Evolutionary conservation across 2,797 vertebrate genomes (phyloP), one percentile per base, ranked within the genome.

Genomic region (Tadarida brasiliensis): DNA sequence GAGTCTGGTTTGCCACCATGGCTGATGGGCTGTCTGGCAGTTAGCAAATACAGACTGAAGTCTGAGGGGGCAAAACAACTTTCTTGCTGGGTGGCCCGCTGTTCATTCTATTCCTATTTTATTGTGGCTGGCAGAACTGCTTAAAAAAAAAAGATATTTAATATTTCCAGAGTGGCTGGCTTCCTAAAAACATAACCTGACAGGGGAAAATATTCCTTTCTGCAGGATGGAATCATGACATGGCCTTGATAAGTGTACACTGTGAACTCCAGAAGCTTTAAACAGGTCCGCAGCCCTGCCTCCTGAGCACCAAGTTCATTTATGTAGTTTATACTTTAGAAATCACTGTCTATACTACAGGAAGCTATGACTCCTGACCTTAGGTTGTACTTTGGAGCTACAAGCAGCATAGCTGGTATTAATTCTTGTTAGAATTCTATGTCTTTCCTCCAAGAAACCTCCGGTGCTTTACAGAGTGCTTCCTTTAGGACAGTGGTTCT

Each of bases 101-200:
- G 63, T 14, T 81, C 68, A 15, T 67, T 73, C 61, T n/a, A 70
- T 20, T 81, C 59, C 35, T 71, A n/a, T 57, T 68, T 95, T 71
- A 85, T 51, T 54, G 28, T 35, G 33, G 78, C 61, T 2, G 30
- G 70, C 30, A 95, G 33, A 82, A 47, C 0, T 84, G 54, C 59
- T 92, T 71, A 73, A 1, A 77, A 95, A 84, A 95, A 84, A 35
- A 87, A 51, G 73, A 68, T 30, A 39, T 44, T 85, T 35, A 84
- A n/a, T 71, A 74, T 51, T 96, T 88, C 57, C 65, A 35, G 22
- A 91, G 33, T 35, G 63, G 67, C 24, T 63, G 80, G 81, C 35
- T 94, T 96, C 65, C 81, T 92, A 76, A 70, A 81, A 71, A 68
- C 35, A 85, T 54, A 95, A 39, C 12, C 39, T n/a, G 7, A 57